Evolutionary conservation across 2,888 invertebrate genomes (phyloP).

Genomic region (Meliscaeva auricollis): DNA sequence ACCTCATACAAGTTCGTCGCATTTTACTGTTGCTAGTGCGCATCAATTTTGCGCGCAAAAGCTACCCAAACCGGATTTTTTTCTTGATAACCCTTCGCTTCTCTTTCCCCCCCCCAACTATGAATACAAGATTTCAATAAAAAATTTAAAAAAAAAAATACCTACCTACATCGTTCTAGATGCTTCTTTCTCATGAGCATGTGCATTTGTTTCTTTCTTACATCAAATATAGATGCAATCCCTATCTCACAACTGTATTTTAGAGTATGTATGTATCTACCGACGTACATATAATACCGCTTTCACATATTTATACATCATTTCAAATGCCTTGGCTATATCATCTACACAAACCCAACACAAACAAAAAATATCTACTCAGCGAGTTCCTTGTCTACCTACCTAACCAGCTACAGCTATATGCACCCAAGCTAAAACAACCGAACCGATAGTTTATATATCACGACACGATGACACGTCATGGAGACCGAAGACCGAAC

Average conservation of each 20-base stretch:
- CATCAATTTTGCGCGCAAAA: conserved; percentile 29
- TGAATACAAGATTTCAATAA: not conserved
- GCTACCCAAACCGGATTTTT: conserved; percentile 31
- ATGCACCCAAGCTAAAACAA: not conserved
- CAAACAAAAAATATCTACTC: not conserved
- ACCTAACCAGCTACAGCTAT: not conserved
- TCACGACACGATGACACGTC: not conserved
- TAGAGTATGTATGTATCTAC: no score
- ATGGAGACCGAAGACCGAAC: no score
- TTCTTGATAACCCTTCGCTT: not conserved
- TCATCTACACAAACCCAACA: not conserved
- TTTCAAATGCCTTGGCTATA: not conserved
- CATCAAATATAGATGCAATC: not conserved
- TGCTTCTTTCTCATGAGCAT: not conserved
- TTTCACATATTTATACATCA: not conserved
- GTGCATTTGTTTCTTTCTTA: not conserved
- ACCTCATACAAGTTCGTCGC: conserved; percentile 43
- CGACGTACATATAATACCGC: not conserved
- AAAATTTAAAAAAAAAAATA: not conserved
- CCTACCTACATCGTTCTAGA: not conserved
- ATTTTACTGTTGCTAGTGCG: conserved; percentile 15
- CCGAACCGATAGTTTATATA: conserved; percentile 2
- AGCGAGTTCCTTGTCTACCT: not conserved
- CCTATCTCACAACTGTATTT: not conserved
- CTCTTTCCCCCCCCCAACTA: no score